Percentiles rank a stretch among this genome's conserved stretches.
Conservation (phyloP, 2,797 vertebrate genomes). For the Lemur catta region DNA sequence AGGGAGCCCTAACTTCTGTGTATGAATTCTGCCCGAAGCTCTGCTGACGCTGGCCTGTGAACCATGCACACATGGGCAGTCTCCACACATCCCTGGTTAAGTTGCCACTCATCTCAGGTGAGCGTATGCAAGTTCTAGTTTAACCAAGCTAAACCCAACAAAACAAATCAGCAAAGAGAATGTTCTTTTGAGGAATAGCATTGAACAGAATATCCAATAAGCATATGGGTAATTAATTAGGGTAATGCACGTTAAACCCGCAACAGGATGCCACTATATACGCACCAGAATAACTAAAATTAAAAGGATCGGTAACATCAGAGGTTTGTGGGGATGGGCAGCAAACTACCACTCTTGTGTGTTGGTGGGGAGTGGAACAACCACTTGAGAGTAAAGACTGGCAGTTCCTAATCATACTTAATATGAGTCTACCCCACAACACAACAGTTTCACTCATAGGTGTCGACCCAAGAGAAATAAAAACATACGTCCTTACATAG, state of each 20-base stretch:
- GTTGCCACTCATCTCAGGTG: background rate
- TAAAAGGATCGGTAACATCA: background rate
- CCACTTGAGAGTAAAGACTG: background rate
- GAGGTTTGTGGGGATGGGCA: background rate
- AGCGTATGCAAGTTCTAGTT: background rate
- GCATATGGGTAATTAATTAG: background rate
- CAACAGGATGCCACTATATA: background rate
- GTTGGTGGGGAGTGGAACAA: background rate
- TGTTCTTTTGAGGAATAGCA: background rate
- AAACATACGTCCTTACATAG: background rate
- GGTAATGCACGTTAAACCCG: background rate
- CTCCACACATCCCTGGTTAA: background rate
- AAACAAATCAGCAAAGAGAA: background rate
- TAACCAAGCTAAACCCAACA: background rate
- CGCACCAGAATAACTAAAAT: background rate
- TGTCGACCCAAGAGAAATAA: background rate
- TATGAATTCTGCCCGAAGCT: background rate
- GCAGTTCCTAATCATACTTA: background rate
- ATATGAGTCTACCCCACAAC: background rate
- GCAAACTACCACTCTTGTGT: too few relatives aligned
- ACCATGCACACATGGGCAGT: rapidly evolving
- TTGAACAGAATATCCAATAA: background rate
- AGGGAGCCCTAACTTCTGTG: background rate
- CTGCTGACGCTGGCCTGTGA: background rate
- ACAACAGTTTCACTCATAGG: background rate